Conservation (phyloP, 2,888 invertebrate species). For the Shargacucullia verbasci region DNA sequence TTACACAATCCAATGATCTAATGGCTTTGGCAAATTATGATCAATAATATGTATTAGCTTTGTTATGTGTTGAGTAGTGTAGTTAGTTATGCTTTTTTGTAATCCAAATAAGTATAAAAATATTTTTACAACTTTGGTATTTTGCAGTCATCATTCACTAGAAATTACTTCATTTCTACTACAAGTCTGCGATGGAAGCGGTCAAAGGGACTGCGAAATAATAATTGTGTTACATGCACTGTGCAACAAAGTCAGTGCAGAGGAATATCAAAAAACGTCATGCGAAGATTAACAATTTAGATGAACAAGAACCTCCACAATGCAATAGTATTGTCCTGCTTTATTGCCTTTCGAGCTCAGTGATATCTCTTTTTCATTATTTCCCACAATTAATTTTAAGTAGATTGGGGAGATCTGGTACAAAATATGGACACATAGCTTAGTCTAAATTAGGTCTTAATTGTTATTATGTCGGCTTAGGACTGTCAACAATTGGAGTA, state of each 20-base stretch:
- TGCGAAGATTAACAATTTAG: no score
- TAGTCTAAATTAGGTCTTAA: no score
- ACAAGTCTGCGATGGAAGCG: slow-evolving; percentile 14
- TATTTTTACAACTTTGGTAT: slow-evolving; percentile 23
- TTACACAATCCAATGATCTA: no score
- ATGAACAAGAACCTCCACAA: not conserved
- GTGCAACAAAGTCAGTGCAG: slow-evolving; percentile 5
- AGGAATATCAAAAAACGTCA: slow-evolving; percentile 1
- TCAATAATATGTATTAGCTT: not conserved
- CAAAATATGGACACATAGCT: no score
- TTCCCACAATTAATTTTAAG: no score
- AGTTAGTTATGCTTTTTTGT: slow-evolving; percentile 1
- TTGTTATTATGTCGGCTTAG: no score
- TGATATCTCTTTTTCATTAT: not conserved
- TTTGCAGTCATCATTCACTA: slow-evolving; percentile 36
- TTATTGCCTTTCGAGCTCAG: not conserved
- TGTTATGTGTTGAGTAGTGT: not conserved
- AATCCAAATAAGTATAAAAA: not conserved
- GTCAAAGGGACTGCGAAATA: slow-evolving; percentile 15
- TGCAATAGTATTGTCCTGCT: slow-evolving; percentile 1
- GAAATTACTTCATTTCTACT: slow-evolving; percentile 12
- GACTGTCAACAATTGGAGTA: no score
- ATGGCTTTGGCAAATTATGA: no score
- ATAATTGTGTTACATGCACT: slow-evolving; percentile 4
- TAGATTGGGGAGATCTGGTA: no score